phyloP scores from a whole-genome alignment of 2,113 vertebrate genomes.

The Tetrax tetrax region DNA sequence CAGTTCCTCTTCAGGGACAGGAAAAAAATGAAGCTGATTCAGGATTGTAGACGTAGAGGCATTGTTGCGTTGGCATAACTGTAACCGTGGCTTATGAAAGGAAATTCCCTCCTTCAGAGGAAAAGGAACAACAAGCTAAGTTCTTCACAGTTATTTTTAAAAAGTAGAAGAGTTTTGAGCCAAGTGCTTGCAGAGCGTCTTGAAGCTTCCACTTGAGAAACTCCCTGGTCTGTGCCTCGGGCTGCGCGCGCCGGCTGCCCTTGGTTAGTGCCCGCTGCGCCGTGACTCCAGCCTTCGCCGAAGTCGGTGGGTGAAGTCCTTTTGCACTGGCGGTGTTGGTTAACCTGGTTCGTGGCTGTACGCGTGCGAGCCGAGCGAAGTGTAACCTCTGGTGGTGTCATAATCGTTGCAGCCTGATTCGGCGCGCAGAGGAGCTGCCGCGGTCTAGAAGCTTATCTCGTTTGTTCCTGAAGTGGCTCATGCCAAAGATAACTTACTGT shows the following conservation, averaged over 20 bases:
- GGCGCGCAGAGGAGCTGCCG: not conserved
- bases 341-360: fast-evolving
- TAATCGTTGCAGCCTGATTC: fast-evolving
- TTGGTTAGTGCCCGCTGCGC: fast-evolving
- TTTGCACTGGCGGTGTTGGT: fast-evolving
- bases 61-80: not conserved
- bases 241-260: not conserved
- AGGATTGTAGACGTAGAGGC: not conserved
- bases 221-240: fast-evolving
- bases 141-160: not conserved
- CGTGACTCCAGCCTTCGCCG: fast-evolving
- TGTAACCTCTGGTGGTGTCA: not conserved
- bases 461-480: not conserved
- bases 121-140: not conserved
- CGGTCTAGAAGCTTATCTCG: not conserved
- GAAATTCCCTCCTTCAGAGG: not conserved
- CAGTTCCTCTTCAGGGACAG: not conserved
- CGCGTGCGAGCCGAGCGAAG: not conserved
- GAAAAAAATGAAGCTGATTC: not conserved
- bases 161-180: not conserved
- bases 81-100: not conserved
- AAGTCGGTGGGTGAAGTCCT: not conserved
- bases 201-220: not conserved
- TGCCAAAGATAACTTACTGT: conserved; percentile 16
- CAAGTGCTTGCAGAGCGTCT: not conserved